These are phyloP conservation scores for Carcharodon carcharias DNA, from an alignment of 2,797 vertebrate species.

Conservation along the genomic window DNA sequence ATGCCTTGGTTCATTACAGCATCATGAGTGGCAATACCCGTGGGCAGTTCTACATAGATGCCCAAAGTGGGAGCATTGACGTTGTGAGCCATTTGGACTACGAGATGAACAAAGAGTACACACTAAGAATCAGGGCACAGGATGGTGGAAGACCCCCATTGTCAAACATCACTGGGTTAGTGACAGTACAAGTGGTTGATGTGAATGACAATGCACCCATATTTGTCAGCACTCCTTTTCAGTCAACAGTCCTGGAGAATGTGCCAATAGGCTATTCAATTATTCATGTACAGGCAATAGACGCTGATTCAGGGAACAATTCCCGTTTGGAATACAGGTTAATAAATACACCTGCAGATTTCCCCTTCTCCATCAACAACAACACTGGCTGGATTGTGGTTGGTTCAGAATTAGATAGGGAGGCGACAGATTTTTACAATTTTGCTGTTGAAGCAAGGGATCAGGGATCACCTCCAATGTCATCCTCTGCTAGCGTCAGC, in stretches of 20 bases:
- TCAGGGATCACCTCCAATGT: constrained; percentile 74
- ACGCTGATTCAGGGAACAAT: constrained; percentile 84
- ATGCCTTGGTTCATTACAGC: constrained; percentile 86
- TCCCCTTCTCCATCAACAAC: constrained; percentile 86
- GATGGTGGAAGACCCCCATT: constrained; percentile 85
- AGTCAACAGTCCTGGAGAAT: constrained; percentile 87
- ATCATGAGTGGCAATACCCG: constrained; percentile 92
- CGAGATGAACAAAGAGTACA: constrained; percentile 86
- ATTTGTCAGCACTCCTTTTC: constrained; percentile 92
- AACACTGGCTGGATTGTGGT: constrained; percentile 88
- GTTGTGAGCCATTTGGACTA: constrained; percentile 84
- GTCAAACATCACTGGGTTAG: constrained; percentile 86
- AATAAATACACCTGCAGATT: constrained; percentile 63
- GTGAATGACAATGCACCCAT: constrained; percentile 89
- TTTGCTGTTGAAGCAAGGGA: constrained; percentile 84
- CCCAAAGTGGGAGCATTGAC: constrained; percentile 83
- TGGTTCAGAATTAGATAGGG: constrained; percentile 79
- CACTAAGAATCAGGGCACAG: constrained; percentile 77
- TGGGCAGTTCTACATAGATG: constrained; percentile 91
- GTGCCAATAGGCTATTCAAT: constrained; percentile 84
- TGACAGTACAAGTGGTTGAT: constrained; percentile 84
- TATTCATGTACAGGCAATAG: constrained; percentile 86
- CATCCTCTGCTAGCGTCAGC: constrained; percentile 79
- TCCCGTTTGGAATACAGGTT: constrained; percentile 77
- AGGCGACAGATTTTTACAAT: constrained; percentile 81